phyloP scores from a whole-genome alignment of 2,797 vertebrate genomes.

The Bovichtus variegatus region DNA sequence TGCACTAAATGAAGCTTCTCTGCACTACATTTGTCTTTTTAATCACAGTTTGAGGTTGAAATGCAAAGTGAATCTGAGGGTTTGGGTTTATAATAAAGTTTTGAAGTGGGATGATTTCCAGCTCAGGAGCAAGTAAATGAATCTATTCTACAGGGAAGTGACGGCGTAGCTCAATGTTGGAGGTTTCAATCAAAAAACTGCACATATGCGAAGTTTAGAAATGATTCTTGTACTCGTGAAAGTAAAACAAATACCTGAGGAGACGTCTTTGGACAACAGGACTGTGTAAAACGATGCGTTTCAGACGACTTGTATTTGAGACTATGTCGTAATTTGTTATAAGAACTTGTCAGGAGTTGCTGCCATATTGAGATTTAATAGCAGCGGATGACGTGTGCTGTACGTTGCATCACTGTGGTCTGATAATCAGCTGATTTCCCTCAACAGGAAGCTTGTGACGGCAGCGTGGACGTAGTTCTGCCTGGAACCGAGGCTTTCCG shows the following conservation, averaged over 20 bases:
- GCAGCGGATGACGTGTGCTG: background rate
- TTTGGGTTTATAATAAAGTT: background rate
- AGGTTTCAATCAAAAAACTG: background rate
- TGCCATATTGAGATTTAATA: background rate
- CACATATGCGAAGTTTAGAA: too few species aligned
- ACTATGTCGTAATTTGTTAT: background rate
- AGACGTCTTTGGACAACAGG: background rate
- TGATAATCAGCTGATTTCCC: rapidly evolving
- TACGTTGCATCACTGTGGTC: background rate
- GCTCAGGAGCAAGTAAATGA: background rate
- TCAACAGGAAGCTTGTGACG: background rate
- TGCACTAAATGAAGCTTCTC: slow-evolving; percentile 4
- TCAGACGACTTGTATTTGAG: background rate
- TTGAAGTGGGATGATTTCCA: background rate
- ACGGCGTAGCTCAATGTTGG: background rate
- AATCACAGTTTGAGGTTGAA: too few species aligned
- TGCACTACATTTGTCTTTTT: background rate
- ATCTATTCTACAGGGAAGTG: background rate
- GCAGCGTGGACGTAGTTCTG: too few species aligned
- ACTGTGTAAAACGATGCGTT: background rate
- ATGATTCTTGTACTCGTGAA: too few species aligned
- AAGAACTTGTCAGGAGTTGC: background rate
- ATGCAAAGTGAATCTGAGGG: background rate
- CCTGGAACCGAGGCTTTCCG: too few species aligned
- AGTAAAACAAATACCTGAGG: too few species aligned